Base-by-base conservation (phyloP, 2,113 vertebrate species). In the Gymnogyps californianus region DNA sequence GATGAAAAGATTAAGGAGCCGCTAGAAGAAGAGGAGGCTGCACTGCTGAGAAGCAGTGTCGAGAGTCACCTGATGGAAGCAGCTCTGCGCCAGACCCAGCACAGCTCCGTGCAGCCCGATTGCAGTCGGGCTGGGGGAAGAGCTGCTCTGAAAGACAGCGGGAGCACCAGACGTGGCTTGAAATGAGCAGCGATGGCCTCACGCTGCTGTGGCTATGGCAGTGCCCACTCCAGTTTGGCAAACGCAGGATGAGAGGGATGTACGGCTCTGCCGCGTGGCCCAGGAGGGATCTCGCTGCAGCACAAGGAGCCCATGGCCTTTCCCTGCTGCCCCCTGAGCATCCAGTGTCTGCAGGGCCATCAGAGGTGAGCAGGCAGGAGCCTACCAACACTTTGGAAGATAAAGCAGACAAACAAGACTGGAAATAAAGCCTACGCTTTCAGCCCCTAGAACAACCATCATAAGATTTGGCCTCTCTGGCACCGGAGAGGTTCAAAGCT, bases 141-240 rank as follows among this genome's bases (percentile, higher is more conserved):
- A 76, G 29, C 40, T 2, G 5, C 46, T 76, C 82, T 42, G 47
- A 87, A 34, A 40, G 46, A 17, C 32, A 61, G 52, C 5, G 2
- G 57, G 26, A 77, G 15, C 40, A 54, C 15, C 81, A 62, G 42
- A 13, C 1, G 1, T 1, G 42, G 38, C 59, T 59, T 17, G 38
- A 76, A 49, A 36, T 0, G 6, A 70, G 72, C 59, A 91, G 59
- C 1, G 21, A 11, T 19, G 32, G 26, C n/a, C 34, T 55, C 0
- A 0, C 0, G 0, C 31, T 61, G 61, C 44, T 42, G n/a, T 12
- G 22, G 18, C 38, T 66, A 10, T 38, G n/a, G 52, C 22, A 82
- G 20, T 13, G 18, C 32, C 22, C 7, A 0, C 28, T 72, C 22
- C 10, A 29, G 44, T 28, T 2, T 46, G 71, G 62, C n/a, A 75